phyloP scores from a whole-genome alignment of 2,888 invertebrate species.

The Caenorhabditis sp. region DNA sequence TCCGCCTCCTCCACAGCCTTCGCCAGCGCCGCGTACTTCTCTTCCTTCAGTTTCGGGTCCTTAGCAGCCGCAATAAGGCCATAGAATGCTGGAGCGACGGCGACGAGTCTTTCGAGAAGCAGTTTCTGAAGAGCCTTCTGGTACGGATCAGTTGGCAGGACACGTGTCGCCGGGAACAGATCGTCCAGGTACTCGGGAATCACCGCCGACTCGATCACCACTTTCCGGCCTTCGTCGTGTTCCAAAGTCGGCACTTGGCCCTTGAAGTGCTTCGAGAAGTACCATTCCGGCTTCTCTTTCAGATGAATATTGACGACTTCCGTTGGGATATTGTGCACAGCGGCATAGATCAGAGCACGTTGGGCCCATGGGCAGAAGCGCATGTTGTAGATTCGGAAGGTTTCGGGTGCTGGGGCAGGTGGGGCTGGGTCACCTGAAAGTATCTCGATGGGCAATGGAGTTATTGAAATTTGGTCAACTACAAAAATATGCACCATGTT shows the following conservation, averaged over 20 bases:
- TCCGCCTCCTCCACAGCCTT: slow-evolving; percentile 71
- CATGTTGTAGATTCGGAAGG: slow-evolving; percentile 90
- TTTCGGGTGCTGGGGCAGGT: slow-evolving; percentile 84
- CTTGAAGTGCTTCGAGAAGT: slow-evolving; percentile 85
- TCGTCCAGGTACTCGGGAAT: slow-evolving; percentile 91
- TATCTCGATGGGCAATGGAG: not conserved
- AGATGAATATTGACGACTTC: slow-evolving; percentile 73
- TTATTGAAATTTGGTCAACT: not conserved
- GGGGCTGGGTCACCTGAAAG: slow-evolving; percentile 55
- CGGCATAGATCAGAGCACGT: slow-evolving; percentile 85
- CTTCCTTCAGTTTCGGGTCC: slow-evolving; percentile 58
- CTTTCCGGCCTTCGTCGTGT: slow-evolving; percentile 84
- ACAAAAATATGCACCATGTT: no score
- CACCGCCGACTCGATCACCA: slow-evolving; percentile 90
- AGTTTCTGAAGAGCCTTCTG: slow-evolving; percentile 89
- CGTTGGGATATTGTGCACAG: slow-evolving; percentile 38
- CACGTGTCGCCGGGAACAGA: slow-evolving; percentile 87
- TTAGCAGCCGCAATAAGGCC: slow-evolving; percentile 39
- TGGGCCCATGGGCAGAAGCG: slow-evolving; percentile 92
- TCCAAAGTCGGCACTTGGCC: slow-evolving; percentile 90
- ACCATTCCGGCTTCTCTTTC: slow-evolving; percentile 89
- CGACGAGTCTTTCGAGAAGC: slow-evolving; percentile 87
- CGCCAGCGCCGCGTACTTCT: slow-evolving; percentile 57
- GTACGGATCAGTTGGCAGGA: slow-evolving; percentile 88
- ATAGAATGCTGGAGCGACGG: slow-evolving; percentile 66